Evolutionary conservation across 2,113 vertebrate species (phyloP).

Genomic region (Lepus americanus): DNA sequence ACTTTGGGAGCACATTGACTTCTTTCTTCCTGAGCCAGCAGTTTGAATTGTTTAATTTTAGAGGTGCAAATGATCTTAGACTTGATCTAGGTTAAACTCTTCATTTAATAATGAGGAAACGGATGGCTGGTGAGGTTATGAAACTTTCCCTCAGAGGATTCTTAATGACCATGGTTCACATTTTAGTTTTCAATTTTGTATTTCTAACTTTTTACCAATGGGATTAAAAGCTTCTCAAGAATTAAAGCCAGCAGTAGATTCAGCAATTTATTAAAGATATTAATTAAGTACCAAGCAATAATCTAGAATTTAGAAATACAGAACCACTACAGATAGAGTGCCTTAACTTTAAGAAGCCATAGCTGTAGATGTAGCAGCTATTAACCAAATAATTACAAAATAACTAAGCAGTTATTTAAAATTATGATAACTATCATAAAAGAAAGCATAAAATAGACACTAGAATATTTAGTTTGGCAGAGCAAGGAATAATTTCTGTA

Average conservation of each 20-base stretch:
- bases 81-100: conserved; percentile 64
- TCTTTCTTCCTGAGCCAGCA: conserved; percentile 64
- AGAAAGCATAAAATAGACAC: not conserved
- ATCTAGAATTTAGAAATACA: conserved; percentile 9
- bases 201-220: conserved; percentile 67
- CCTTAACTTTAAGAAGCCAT: not conserved
- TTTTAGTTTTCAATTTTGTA: conserved; percentile 62
- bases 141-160: conserved; percentile 65
- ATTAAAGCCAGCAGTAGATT: conserved; percentile 42
- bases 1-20: not conserved
- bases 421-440: not conserved
- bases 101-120: conserved; percentile 68
- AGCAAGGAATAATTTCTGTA: not conserved
- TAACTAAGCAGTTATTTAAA: not conserved
- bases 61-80: conserved; percentile 47
- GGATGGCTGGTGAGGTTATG: conserved; percentile 14
- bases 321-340: not conserved
- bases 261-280: conserved; percentile 67
- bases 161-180: conserved; percentile 66
- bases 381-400: not conserved
- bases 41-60: conserved; percentile 69
- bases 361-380: not conserved
- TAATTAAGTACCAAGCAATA: conserved; percentile 45
- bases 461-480: not conserved
- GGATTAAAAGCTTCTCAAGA: conserved; percentile 59